Conservation (phyloP, 2,113 vertebrate genomes). For the Hyperoodon ampullatus region DNA sequence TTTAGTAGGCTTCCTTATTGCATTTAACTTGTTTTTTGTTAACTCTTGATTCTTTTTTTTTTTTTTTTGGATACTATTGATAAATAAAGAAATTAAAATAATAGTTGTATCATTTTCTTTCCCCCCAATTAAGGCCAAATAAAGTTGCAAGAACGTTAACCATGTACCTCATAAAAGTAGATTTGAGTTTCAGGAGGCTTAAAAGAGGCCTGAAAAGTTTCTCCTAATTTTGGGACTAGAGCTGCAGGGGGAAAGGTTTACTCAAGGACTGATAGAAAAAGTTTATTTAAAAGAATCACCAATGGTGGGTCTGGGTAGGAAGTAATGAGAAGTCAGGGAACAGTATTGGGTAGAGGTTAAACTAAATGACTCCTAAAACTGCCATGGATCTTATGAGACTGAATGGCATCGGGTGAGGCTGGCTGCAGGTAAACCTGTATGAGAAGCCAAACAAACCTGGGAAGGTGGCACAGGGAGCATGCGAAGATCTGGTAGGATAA, state of each 20-base stretch:
- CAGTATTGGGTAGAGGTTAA: not conserved
- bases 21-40: conserved; percentile 87
- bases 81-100: conserved; percentile 86
- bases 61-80: conserved; percentile 83
- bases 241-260: not conserved
- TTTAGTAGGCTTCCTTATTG: conserved; percentile 85
- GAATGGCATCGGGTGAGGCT: not conserved
- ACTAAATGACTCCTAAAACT: not conserved
- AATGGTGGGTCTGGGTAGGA: not conserved
- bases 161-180: not conserved
- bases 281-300: not conserved
- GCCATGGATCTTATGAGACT: not conserved
- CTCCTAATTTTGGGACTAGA: not conserved
- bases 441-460: not conserved
- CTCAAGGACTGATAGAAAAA: not conserved
- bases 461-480: not conserved
- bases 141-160: not conserved
- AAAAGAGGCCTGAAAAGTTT: not conserved
- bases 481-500: not conserved
- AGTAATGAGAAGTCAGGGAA: not conserved
- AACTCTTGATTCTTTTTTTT: conserved; percentile 74
- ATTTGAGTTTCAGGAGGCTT: conserved; percentile 13
- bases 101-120: conserved; percentile 41
- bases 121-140: not conserved
- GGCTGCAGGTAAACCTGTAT: not conserved